Evolutionary conservation across 2,888 invertebrate species (phyloP).

Genomic region (Pedicia rivosa): DNA sequence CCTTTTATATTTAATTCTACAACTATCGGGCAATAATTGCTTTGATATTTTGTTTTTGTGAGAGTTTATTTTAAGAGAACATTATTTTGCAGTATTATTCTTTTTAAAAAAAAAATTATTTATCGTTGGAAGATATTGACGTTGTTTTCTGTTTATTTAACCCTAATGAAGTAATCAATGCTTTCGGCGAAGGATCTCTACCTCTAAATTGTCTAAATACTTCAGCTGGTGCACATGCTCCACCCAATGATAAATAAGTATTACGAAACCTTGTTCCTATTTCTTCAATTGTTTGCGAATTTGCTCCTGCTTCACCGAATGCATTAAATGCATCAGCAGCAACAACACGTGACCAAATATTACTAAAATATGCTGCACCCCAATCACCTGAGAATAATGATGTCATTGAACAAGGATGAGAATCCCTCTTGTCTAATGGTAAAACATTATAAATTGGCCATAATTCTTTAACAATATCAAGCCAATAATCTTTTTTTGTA

Average conservation of each 20-base stretch:
- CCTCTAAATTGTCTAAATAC: slow-evolving; percentile 84
- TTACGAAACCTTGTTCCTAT: slow-evolving; percentile 60
- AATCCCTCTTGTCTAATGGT: slow-evolving; percentile 60
- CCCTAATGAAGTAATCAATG: slow-evolving; percentile 40
- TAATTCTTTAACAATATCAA: slow-evolving; percentile 53
- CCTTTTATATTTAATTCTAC: too few species aligned
- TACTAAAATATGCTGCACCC: slow-evolving; percentile 74
- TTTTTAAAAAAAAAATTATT: not conserved
- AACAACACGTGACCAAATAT: slow-evolving; percentile 74
- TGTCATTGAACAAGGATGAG: slow-evolving; percentile 71
- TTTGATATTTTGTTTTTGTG: too few species aligned
- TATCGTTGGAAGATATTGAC: not conserved
- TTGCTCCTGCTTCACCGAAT: slow-evolving; percentile 41
- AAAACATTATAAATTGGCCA: slow-evolving; percentile 72
- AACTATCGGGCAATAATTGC: too few species aligned
- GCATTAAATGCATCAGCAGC: slow-evolving; percentile 83
- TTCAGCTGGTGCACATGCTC: slow-evolving; percentile 65
- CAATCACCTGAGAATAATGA: slow-evolving; percentile 71
- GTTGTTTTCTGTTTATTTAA: slow-evolving; percentile 4
- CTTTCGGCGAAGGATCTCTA: slow-evolving; percentile 76
- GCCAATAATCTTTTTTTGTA: slow-evolving; percentile 64
- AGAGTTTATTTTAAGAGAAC: too few species aligned
- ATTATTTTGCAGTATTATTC: too few species aligned
- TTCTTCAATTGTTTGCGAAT: slow-evolving; percentile 34
- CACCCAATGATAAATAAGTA: slow-evolving; percentile 70